These are phyloP conservation scores for Rhaphigaster nebulosa DNA, from an alignment of 2,888 invertebrate genomes.

Conservation along the genomic window DNA sequence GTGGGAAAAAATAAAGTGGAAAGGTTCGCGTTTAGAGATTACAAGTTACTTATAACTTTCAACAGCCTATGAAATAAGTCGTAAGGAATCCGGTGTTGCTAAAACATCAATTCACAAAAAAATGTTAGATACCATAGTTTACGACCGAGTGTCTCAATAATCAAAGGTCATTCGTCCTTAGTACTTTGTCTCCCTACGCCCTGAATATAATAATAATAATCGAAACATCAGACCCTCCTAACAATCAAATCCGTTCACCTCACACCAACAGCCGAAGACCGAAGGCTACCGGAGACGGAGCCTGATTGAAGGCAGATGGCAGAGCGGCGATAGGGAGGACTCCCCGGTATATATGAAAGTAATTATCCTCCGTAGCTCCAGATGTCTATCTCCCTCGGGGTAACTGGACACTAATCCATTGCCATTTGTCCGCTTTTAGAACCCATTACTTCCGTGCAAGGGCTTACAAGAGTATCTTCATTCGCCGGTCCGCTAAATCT, in stretches of 20 bases:
- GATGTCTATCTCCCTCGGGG: constrained; percentile 59
- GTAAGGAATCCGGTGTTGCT: too few species aligned
- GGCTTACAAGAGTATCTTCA: constrained; percentile 44
- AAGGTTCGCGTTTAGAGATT: too few species aligned
- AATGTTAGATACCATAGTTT: too few species aligned
- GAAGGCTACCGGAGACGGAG: not conserved
- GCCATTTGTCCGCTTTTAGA: constrained; percentile 57
- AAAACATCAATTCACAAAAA: too few species aligned
- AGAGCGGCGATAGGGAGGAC: constrained; percentile 7
- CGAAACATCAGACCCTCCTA: not conserved
- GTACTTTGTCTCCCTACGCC: not conserved
- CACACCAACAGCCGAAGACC: not conserved
- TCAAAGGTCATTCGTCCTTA: not conserved
- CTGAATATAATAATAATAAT: not conserved
- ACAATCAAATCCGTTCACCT: not conserved
- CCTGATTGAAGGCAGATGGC: constrained; percentile 53
- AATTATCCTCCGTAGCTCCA: constrained; percentile 59
- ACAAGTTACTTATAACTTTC: too few species aligned
- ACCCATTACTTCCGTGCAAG: constrained; percentile 45
- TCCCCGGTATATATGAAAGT: constrained; percentile 61
- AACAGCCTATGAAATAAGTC: too few species aligned
- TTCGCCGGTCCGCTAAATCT: constrained; percentile 8
- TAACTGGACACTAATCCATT: constrained; percentile 62
- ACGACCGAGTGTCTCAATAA: too few species aligned
- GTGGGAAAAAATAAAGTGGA: too few species aligned